phyloP scores from a whole-genome alignment of 2,888 invertebrate species.

The Lordiphosa fenestrarum region DNA sequence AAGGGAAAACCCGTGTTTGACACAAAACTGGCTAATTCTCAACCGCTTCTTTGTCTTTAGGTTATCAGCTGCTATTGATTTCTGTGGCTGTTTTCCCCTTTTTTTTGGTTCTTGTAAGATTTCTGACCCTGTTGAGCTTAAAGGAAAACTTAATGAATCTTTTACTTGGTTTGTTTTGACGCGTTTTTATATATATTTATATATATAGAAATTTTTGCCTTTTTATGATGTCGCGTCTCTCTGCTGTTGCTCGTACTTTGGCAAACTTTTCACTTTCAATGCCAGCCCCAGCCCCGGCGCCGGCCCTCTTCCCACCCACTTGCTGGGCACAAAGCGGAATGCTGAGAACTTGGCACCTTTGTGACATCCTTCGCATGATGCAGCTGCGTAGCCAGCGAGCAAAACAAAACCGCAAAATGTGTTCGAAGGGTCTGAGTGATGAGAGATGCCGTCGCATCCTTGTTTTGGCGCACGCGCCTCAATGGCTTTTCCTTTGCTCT shows the following conservation, averaged over 20 bases:
- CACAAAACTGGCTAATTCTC: no score
- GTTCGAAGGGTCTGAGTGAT: slow-evolving; percentile 38
- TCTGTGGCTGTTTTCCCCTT: no score
- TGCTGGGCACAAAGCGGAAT: slow-evolving; percentile 14
- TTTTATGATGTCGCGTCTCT: slow-evolving; percentile 15
- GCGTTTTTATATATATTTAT: slow-evolving; percentile 24
- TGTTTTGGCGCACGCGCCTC: slow-evolving; percentile 56
- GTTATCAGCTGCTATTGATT: no score
- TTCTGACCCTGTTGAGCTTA: no score
- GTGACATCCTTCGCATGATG: slow-evolving; percentile 24
- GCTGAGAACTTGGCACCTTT: slow-evolving; percentile 61
- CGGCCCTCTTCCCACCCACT: background rate
- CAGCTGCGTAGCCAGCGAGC: slow-evolving; percentile 58
- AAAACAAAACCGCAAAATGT: slow-evolving; percentile 65
- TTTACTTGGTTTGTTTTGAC: slow-evolving; percentile 62
- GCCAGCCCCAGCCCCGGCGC: slow-evolving; percentile 9
- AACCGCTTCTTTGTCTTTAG: no score
- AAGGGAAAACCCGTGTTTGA: no score
- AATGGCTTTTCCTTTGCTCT: slow-evolving; percentile 29
- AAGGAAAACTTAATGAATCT: slow-evolving; percentile 53
- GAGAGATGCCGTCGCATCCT: slow-evolving; percentile 20
- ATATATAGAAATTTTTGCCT: slow-evolving; percentile 3
- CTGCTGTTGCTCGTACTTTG: slow-evolving; percentile 54
- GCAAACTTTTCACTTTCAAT: slow-evolving; percentile 70
- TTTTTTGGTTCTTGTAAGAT: no score